phyloP scores from a whole-genome alignment of 2,888 invertebrate species.

The Labia minor region DNA sequence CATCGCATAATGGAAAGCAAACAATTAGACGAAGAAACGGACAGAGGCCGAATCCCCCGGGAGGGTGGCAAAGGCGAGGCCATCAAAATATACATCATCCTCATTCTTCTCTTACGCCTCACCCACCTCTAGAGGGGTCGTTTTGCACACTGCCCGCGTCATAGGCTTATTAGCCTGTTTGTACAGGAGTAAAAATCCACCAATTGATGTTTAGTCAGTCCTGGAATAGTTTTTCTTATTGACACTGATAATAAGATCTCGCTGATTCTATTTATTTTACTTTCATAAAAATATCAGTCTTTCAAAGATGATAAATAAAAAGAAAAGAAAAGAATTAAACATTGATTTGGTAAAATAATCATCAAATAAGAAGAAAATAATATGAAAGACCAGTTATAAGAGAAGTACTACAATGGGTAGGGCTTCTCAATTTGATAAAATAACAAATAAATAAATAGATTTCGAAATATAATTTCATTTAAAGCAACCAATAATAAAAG shows the following conservation, averaged over 20 bases:
- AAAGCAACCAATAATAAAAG: too few relatives aligned
- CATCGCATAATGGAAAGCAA: constrained; percentile 13
- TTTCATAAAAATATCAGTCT: too few relatives aligned
- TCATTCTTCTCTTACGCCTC: not conserved
- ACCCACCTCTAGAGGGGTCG: not conserved
- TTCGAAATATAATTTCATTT: too few relatives aligned
- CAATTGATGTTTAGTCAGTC: not conserved
- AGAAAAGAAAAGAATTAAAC: too few relatives aligned
- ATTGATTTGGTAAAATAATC: too few relatives aligned
- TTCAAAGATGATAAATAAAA: too few relatives aligned
- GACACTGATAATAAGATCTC: not conserved
- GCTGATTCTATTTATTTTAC: too few relatives aligned
- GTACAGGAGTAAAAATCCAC: not conserved
- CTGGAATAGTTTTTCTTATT: not conserved
- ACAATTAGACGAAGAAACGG: constrained; percentile 13
- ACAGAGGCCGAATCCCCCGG: constrained; percentile 2
- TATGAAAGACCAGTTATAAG: too few relatives aligned
- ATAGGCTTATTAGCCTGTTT: constrained; percentile 4
- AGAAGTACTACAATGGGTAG: too few relatives aligned
- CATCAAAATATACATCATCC: not conserved
- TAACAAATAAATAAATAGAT: too few relatives aligned
- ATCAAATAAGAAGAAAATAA: too few relatives aligned
- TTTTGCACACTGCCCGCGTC: not conserved
- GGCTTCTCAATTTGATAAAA: too few relatives aligned
- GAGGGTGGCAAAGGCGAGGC: not conserved